Evolutionary conservation across 2,113 vertebrate genomes (phyloP).

Genomic region (Suncus etruscus): DNA sequence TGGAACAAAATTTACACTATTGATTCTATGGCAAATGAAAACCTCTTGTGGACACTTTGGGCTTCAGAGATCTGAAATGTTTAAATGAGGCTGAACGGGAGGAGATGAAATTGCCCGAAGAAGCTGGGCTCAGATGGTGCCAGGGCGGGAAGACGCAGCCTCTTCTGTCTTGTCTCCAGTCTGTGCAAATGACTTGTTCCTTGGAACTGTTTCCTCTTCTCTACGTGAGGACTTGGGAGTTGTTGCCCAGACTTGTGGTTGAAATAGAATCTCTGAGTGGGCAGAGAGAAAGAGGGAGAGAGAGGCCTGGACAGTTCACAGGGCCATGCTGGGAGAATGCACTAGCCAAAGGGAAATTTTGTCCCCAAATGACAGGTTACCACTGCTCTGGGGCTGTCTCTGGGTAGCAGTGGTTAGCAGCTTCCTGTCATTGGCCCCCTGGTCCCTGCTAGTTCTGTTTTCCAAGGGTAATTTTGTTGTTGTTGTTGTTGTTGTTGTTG

Average conservation of each 20-base stretch:
- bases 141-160: constrained; percentile 39
- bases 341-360: not conserved
- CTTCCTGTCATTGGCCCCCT: constrained; percentile 5
- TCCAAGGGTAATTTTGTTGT: not conserved
- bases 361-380: not conserved
- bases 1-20: constrained; percentile 74
- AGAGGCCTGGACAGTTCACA: not conserved
- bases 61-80: constrained; percentile 67
- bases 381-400: not conserved
- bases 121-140: constrained; percentile 60
- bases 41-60: constrained; percentile 62
- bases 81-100: constrained; percentile 49
- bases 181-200: constrained; percentile 58
- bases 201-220: constrained; percentile 56
- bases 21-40: constrained; percentile 64
- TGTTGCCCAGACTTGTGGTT: not conserved
- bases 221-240: not conserved
- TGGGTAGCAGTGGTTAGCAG: not conserved
- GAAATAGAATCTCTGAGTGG: constrained; percentile 35
- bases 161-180: constrained; percentile 35
- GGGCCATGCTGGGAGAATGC: not conserved
- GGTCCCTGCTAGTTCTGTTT: not conserved
- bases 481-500: too few species aligned
- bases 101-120: constrained; percentile 35
- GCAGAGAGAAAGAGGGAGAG: not conserved